Evolutionary conservation across 2,113 vertebrate species (phyloP).

Genomic region (Axis porcinus): DNA sequence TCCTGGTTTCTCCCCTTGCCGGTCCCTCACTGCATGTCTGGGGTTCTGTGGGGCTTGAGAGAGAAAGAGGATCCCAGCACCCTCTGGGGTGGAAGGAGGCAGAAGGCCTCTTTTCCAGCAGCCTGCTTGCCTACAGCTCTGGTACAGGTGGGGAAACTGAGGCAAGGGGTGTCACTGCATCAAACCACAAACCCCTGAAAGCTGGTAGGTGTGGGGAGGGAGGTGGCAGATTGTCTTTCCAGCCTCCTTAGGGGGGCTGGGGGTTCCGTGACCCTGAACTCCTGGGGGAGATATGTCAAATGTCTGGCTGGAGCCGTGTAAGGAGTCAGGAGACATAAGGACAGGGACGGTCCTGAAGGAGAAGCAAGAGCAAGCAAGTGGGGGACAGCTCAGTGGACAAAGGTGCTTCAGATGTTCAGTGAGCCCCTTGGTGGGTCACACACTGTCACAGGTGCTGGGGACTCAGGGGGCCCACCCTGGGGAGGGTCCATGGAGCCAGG

Average conservation of each 20-base stretch:
- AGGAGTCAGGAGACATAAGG: background rate
- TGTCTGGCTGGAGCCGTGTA: background rate
- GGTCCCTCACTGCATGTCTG: background rate
- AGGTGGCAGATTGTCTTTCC: background rate
- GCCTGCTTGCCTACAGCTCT: background rate
- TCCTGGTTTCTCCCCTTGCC: background rate
- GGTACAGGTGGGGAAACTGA: background rate
- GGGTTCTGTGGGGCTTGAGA: background rate
- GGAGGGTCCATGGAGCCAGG: background rate
- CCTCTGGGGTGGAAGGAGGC: background rate
- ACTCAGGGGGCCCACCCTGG: background rate
- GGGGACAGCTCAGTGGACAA: no score
- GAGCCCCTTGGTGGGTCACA: background rate
- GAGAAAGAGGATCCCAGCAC: background rate
- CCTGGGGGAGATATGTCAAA: background rate
- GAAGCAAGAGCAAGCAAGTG: background rate
- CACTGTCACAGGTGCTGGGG: background rate
- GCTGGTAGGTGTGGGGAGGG: background rate
- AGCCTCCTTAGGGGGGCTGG: no score
- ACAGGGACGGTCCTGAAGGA: background rate
- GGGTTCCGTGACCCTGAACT: background rate
- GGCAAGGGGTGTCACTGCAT: background rate
- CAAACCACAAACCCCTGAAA: background rate
- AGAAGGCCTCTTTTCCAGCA: background rate
- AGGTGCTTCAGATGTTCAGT: background rate